Base-by-base conservation (phyloP, 2,113 vertebrate species). In the Macquaria australasica region DNA sequence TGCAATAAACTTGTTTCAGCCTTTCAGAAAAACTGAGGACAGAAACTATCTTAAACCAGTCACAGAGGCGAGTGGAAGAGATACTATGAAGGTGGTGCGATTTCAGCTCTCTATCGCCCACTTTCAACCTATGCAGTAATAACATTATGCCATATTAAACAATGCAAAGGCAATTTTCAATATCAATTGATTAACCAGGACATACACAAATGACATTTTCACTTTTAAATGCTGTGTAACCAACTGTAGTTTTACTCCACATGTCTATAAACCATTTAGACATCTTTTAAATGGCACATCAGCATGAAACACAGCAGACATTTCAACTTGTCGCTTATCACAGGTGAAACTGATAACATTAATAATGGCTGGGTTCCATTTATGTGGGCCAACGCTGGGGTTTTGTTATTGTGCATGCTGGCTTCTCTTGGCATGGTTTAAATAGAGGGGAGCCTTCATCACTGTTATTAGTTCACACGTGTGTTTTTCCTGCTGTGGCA, bases 241-340 rank as follows among this genome's bases (percentile, higher is more conserved):
- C 20, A 8, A 45, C 16, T 31, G 43, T 8, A 18, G 64, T n/a
- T 79, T 67, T 15, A 58, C 11, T 37, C 6, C 3, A 9, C 5
- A n/a, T 14, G 62, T 11, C 31, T 25, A 58, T 31, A 31, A 81
- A 73, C 25, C 39, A 67, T 58, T n/a, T 25, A 18, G 4, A 58
- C 39, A 18, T 68, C 23, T 71, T 70, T 73, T 23, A 73, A 58
- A 68, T 59, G 41, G 11, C 31, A 62, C 51, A 62, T 43, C 43
- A 43, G 20, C 67, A 25, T 63, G 25, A 51, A 62, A 45, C 4
- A 41, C 11, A 34, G 18, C 56, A 50, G 45, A 51, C 28, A 51
- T 66, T 63, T 64, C 8, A 58, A 23, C 59, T 3, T 43, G 60
- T 51, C 31, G 1, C 28, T 31, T 31, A 18, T 69, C 56, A 14